phyloP scores from a whole-genome alignment of 2,888 invertebrate species.

The Noctua fimbriata region DNA sequence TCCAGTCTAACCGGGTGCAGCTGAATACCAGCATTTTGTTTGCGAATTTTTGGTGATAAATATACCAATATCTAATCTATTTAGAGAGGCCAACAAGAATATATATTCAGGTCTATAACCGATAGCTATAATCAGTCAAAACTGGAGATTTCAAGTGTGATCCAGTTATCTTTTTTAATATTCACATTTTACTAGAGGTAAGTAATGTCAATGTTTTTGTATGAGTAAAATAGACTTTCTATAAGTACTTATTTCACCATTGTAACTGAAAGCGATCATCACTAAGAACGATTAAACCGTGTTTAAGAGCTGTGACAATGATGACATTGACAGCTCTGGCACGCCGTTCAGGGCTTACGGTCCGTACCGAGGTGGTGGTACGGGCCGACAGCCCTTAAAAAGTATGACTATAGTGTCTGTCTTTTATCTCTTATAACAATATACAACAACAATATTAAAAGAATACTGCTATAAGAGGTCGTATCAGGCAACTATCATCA shows the following conservation, averaged over 20 bases:
- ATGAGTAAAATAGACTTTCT: not conserved
- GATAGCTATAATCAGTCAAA: constrained; percentile 26
- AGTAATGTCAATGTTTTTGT: not conserved
- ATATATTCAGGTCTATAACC: constrained; percentile 12
- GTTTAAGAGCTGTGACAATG: not conserved
- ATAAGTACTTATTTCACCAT: not conserved
- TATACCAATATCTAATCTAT: constrained; percentile 13
- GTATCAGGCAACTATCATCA: not conserved
- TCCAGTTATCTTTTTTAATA: not conserved
- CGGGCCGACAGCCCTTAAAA: not conserved
- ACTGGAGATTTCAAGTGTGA: constrained; percentile 11
- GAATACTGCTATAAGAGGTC: not conserved
- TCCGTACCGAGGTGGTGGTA: not conserved
- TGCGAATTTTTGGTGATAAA: not conserved
- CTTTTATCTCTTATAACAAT: not conserved
- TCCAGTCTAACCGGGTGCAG: not conserved
- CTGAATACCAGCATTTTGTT: not conserved
- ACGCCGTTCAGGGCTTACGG: not conserved
- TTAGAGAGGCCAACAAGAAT: not conserved
- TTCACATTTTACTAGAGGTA: not conserved
- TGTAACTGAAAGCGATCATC: not conserved
- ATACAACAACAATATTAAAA: not conserved
- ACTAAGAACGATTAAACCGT: not conserved
- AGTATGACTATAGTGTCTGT: not conserved
- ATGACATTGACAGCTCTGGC: not conserved